Percentiles rank a stretch among this genome's conserved stretches.
phyloP scores from a whole-genome alignment of 1,140 invertebrate genomes.

The Polypedilum vanderplanki region DNA sequence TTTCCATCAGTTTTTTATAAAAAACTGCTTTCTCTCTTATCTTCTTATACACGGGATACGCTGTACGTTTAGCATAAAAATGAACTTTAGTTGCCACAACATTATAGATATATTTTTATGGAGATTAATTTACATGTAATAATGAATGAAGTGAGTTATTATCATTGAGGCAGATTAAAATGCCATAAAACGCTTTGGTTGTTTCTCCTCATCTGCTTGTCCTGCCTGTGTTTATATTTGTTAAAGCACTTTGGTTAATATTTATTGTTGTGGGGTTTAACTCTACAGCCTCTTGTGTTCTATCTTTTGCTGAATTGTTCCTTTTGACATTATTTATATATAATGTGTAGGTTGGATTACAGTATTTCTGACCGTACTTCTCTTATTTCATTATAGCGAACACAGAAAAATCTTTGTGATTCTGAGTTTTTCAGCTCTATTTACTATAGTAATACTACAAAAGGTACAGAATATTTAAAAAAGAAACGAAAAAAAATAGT shows the following conservation, averaged over 20 bases:
- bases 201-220: too few relatives aligned
- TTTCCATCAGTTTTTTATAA: neutral
- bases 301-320: neutral
- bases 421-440: neutral
- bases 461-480: too few relatives aligned
- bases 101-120: slow-evolving; percentile 3
- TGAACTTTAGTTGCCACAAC: neutral
- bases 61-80: neutral
- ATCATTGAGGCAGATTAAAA: slow-evolving; percentile 5
- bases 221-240: neutral
- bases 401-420: neutral
- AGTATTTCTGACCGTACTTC: neutral
- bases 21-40: neutral
- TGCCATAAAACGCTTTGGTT: too few relatives aligned
- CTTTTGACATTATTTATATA: too few relatives aligned
- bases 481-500: neutral
- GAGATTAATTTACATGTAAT: neutral
- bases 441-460: neutral
- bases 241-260: slow-evolving; percentile 17
- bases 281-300: neutral
- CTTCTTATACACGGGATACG: neutral
- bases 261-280: neutral
- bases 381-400: neutral
- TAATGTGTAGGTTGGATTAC: neutral
- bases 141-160: slow-evolving; percentile 19